Evolutionary conservation across 2,113 vertebrate species (phyloP).

Genomic region (Setophaga coronata): DNA sequence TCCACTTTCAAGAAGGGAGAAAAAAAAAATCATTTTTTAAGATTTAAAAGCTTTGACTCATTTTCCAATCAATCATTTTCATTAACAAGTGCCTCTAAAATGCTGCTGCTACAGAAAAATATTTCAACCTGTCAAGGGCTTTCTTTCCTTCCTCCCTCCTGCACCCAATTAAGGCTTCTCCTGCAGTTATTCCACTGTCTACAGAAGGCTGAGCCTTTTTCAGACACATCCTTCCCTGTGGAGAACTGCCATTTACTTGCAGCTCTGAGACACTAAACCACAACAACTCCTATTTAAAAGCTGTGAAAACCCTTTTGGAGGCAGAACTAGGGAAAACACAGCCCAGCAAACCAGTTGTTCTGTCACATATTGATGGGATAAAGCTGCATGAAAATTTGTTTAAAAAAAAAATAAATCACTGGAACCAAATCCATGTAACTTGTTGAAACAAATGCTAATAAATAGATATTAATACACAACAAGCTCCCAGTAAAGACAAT

Average conservation of each 20-base stretch:
- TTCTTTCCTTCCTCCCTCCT: conserved; percentile 3
- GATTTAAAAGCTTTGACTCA: conserved; percentile 67
- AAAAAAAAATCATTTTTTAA: neutral
- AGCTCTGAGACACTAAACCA: neutral
- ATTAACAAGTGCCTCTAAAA: conserved; percentile 59
- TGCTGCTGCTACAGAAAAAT: conserved; percentile 42
- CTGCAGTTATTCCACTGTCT: conserved; percentile 25
- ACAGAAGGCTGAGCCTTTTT: conserved; percentile 3
- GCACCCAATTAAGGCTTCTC: conserved; percentile 40
- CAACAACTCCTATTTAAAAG: neutral
- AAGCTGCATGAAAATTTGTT: neutral
- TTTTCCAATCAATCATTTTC: conserved; percentile 67
- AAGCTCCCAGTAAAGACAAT: neutral
- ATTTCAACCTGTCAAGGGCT: conserved; percentile 53
- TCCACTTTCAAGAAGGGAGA: neutral
- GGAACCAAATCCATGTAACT: neutral
- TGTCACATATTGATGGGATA: neutral
- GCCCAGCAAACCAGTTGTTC: neutral
- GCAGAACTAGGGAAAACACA: neutral
- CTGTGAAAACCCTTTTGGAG: neutral
- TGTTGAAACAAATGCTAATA: neutral
- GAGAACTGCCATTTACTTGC: conserved; percentile 32
- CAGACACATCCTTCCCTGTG: neutral
- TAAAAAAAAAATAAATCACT: neutral
- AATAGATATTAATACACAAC: neutral